Base-by-base conservation (phyloP, 2,888 invertebrate genomes). In the Yponomeuta malinellus region DNA sequence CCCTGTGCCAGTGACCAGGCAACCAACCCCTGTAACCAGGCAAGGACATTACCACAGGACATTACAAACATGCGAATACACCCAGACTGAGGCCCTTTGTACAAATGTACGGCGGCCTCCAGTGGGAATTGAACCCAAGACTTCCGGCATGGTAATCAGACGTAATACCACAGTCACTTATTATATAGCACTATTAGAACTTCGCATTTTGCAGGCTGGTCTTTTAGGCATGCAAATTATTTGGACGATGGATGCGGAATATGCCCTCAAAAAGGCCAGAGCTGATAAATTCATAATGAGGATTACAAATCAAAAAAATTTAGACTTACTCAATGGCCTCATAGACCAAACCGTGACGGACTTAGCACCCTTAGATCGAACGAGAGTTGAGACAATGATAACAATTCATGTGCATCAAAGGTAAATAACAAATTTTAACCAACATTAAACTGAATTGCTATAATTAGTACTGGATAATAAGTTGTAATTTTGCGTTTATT, bases 361-460 rank as follows among this genome's bases (percentile, higher is more conserved):
- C 84, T 88, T 98, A 68, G 92, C 93, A 0, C 94, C 95, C 75
- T 93, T 96, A 78, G 95, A 96, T 75, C 93, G 97, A 80, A 94
- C 95, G n/a, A 95, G 96, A 80, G 96, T 95, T 74, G 97, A 98
- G 84, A 97, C 97, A 1, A 95, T 97, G 93, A 97, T 98, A 69
- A 98, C 97, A 0, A 97, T 98, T 79, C 97, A 98, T 81, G 97
- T 98, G 0, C 98, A 98, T 93, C 98, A 98, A 88, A 94, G 95
- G 95, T 94, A 15, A 8, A 37, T 37, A 37, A 37, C 37, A 4
- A 5, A 15, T 15, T 59, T 59, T 59, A 15, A 15, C 2, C 52
- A 59, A 59, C 52, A 59, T 12, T 15, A 15, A 59, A 15, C 2
- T 15, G 12, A 15, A 15, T 59, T 43, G 9, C 43, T 43, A 8